phyloP scores from a whole-genome alignment of 2,888 invertebrate genomes.

The Synergus umbraculus region DNA sequence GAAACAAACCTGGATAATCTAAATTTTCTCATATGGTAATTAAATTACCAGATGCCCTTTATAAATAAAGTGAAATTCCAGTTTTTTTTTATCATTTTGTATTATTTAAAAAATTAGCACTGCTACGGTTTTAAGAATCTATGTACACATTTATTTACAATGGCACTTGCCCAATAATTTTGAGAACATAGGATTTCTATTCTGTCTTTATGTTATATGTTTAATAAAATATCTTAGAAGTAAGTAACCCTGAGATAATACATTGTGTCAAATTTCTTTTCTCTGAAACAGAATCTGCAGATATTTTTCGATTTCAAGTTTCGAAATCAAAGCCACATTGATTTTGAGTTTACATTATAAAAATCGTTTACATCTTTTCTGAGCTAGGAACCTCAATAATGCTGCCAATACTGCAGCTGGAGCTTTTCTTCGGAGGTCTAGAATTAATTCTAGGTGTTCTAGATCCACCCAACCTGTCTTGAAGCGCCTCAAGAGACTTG shows the following conservation, averaged over 20 bases:
- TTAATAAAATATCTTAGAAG: neutral
- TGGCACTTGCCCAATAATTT: neutral
- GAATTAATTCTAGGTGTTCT: slow-evolving; percentile 58
- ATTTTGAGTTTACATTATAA: neutral
- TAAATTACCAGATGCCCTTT: no score
- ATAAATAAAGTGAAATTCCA: neutral
- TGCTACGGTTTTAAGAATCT: neutral
- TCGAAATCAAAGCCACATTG: neutral
- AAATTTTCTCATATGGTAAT: no score
- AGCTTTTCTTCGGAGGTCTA: slow-evolving; percentile 67
- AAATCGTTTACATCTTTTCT: slow-evolving; percentile 63
- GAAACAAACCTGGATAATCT: no score
- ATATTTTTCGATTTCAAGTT: neutral
- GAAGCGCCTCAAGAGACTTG: slow-evolving; percentile 66
- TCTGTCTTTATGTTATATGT: neutral
- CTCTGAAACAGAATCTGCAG: neutral
- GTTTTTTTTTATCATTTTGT: neutral
- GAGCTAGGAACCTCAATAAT: slow-evolving; percentile 72
- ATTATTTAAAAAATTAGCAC: neutral
- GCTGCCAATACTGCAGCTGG: slow-evolving; percentile 71
- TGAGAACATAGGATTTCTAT: neutral
- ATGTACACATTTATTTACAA: slow-evolving; percentile 17
- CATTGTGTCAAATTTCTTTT: neutral
- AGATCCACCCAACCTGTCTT: slow-evolving; percentile 60
- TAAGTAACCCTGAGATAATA: slow-evolving; percentile 7